These are phyloP conservation scores for Hirtodrosophila histrioides DNA, from an alignment of 2,888 invertebrate species.

Conservation along the genomic window DNA sequence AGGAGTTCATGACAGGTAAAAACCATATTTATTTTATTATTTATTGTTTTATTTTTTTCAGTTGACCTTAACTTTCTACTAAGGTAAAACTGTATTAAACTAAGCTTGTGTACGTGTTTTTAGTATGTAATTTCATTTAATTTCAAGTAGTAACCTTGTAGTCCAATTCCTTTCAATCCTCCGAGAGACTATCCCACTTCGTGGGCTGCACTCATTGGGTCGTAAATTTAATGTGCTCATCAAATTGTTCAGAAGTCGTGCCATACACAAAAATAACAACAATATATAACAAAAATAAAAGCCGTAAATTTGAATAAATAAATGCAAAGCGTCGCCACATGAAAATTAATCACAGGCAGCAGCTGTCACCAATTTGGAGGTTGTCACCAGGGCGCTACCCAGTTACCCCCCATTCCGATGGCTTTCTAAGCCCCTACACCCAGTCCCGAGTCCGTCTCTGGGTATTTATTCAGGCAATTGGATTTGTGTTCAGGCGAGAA, in stretches of 20 bases:
- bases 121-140: conserved; percentile 10
- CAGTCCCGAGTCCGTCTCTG: conserved; percentile 14
- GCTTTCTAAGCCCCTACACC: background rate
- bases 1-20: too few relatives aligned
- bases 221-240: conserved; percentile 48
- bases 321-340: conserved; percentile 48
- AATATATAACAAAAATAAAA: conserved; percentile 6
- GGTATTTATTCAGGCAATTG: conserved; percentile 60
- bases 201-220: conserved; percentile 38
- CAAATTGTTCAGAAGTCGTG: conserved; percentile 38
- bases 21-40: too few relatives aligned
- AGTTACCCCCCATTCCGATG: background rate
- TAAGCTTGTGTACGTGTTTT: too few relatives aligned
- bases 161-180: conserved; percentile 41
- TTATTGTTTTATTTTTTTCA: too few relatives aligned
- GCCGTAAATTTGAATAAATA: conserved; percentile 50
- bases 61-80: too few relatives aligned
- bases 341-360: conserved; percentile 61
- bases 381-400: conserved; percentile 17
- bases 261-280: conserved; percentile 10
- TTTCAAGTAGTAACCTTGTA: conserved; percentile 37
- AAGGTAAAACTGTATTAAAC: too few relatives aligned
- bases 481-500: conserved; percentile 60
- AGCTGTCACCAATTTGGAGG: conserved; percentile 51
- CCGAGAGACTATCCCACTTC: conserved; percentile 10